Evolutionary conservation across 2,888 invertebrate species (phyloP).

Genomic region (Drosophila nr. perissopoda): DNA sequence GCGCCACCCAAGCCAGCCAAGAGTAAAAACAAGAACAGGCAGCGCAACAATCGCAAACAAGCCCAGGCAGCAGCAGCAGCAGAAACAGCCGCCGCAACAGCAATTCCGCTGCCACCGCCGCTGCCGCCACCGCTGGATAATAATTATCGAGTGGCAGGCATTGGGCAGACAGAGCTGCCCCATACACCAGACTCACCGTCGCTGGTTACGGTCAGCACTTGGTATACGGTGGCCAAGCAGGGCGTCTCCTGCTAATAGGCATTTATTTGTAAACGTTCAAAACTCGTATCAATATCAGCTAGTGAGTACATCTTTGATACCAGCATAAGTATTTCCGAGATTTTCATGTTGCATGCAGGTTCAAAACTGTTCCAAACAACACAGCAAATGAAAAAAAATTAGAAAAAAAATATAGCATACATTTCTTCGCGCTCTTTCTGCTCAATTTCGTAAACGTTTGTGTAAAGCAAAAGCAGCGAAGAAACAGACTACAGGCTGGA

Average conservation of each 20-base stretch:
- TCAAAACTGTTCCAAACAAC: not conserved
- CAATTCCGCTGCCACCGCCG: conserved; percentile 18
- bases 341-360: conserved; percentile 24
- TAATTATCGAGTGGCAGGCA: conserved; percentile 14
- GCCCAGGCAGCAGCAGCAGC: conserved; percentile 27
- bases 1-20: conserved; percentile 35
- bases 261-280: conserved; percentile 22
- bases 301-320: conserved; percentile 45
- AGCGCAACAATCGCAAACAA: conserved; percentile 28
- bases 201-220: conserved; percentile 84
- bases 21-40: conserved; percentile 37
- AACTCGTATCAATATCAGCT: conserved; percentile 3
- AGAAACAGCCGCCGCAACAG: conserved; percentile 24
- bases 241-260: conserved; percentile 84
- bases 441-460: conserved; percentile 1
- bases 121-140: conserved; percentile 14
- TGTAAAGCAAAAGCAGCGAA: not conserved
- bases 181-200: conserved; percentile 84
- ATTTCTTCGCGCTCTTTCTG: conserved; percentile 10
- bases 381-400: not conserved
- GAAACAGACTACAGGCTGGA: not conserved
- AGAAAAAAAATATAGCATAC: not conserved
- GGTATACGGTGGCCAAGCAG: conserved; percentile 85
- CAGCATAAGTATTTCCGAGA: conserved; percentile 18
- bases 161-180: conserved; percentile 36